Evolutionary conservation across 2,888 invertebrate species (phyloP).

Genomic region (Gibbula magus): DNA sequence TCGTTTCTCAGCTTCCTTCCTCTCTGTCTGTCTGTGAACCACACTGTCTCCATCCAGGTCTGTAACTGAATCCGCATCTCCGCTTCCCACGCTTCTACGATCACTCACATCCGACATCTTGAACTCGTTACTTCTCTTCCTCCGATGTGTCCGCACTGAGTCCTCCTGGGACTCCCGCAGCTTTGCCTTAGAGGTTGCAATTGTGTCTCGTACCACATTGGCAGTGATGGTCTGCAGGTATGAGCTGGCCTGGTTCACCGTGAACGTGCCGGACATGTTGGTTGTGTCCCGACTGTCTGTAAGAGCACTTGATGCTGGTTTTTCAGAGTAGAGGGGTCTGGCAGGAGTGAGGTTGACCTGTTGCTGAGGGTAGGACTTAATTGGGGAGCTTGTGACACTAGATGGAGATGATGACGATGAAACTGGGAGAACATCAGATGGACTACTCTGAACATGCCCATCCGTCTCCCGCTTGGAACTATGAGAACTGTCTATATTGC

Average conservation of each 20-base stretch:
- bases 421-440: not conserved
- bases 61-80: not conserved
- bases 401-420: conserved; percentile 10
- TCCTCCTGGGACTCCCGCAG: conserved; percentile 34
- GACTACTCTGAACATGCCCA: not conserved
- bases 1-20: conserved; percentile 33
- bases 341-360: not conserved
- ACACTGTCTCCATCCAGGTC: conserved; percentile 41
- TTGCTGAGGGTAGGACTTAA: not conserved
- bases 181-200: not conserved
- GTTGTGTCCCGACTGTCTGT: conserved; percentile 35
- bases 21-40: conserved; percentile 26
- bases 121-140: conserved; percentile 51
- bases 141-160: conserved; percentile 46
- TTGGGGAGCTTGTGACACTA: conserved; percentile 12
- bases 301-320: not conserved
- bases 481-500: conserved; percentile 29
- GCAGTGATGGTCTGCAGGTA: conserved; percentile 52
- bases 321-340: not conserved
- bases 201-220: conserved; percentile 33
- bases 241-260: conserved; percentile 59
- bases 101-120: not conserved
- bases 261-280: conserved; percentile 61
- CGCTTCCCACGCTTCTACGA: not conserved
- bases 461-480: conserved; percentile 26